Evolutionary conservation across 2,113 vertebrate species (phyloP), one percentile per base, ranked within the genome.

Genomic region (Emydocephalus ijimae): DNA sequence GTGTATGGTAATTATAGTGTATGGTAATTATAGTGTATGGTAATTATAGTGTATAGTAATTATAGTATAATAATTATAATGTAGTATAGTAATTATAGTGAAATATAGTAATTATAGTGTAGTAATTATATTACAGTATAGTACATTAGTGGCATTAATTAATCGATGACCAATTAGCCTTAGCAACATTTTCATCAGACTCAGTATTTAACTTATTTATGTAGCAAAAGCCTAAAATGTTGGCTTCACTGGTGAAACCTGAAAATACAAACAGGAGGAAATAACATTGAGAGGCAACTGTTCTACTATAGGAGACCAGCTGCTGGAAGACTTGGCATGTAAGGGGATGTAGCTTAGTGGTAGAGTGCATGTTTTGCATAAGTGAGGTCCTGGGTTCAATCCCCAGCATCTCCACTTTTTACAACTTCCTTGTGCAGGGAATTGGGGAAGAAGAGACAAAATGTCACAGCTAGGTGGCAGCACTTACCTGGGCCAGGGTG

Each of bases 371-470:
- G 88, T 74, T 92, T 90, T 90, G 88, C 55, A 59, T 90, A 69
- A 61, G 90, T 61, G 74, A 86, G 92, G 88, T 43, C 55, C 74
- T 92, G 88, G 88, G 88, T 90, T 92, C 74, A 3, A 90, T 90
- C 55, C 74, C 88, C 64, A 90, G 45, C n/a, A 23, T 92, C 88
- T 90, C 88, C 74, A 90, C 48, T 0, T 29, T 21, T 89, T 59
- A 54, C 9, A 50, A 89, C 5, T n/a, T 21, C 8, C 39, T 34
- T 43, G n/a, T 6, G 21, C 43, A 1, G n/a, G 24, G 26, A 59
- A 20, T 48, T 7, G 29, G 11, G 15, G 15, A 39, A 21, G 15
- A 8, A 43, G 52, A 1, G 18, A 34, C 15, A 90, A 90, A 69
- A 81, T 21, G 1, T 81, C 2, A 81, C 69, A 21, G 34, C 18